Percentiles rank a stretch among this genome's conserved stretches.
Evolutionary conservation across 2,797 vertebrate genomes (phyloP).

Genomic region (Cottoperca gobio): DNA sequence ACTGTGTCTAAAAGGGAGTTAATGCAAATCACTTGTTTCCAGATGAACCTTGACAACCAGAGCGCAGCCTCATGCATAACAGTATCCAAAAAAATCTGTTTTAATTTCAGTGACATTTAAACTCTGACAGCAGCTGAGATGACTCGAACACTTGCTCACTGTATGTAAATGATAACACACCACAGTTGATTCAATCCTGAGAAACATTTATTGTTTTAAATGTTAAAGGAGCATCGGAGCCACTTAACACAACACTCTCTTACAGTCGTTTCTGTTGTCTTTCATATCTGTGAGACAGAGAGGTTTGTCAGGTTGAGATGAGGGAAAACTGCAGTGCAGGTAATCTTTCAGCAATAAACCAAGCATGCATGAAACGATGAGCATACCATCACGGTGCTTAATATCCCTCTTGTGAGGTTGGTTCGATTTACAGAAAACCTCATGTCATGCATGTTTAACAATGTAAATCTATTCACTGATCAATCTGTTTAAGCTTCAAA

Average conservation of each 20-base stretch:
- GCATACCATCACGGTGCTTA: background rate
- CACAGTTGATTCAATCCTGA: background rate
- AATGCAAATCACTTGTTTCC: too few relatives aligned
- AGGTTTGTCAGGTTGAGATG: constrained; percentile 1
- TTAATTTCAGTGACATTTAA: background rate
- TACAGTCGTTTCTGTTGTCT: background rate
- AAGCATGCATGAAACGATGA: too few relatives aligned
- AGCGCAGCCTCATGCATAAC: too few relatives aligned
- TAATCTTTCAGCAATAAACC: background rate
- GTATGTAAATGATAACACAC: background rate
- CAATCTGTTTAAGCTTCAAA: background rate
- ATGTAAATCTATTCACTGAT: background rate
- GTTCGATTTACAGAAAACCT: too few relatives aligned
- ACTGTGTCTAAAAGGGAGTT: too few relatives aligned
- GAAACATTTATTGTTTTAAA: background rate
- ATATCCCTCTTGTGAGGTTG: background rate
- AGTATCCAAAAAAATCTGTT: background rate
- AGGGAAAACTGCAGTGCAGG: background rate
- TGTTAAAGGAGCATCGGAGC: background rate
- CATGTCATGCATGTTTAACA: too few relatives aligned
- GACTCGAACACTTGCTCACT: background rate
- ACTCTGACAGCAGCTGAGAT: background rate
- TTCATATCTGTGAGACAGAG: background rate
- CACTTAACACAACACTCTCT: background rate
- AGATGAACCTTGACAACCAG: too few relatives aligned